These are phyloP conservation scores for Solea solea DNA, from an alignment of 2,113 vertebrate genomes.

Conservation along the genomic window DNA sequence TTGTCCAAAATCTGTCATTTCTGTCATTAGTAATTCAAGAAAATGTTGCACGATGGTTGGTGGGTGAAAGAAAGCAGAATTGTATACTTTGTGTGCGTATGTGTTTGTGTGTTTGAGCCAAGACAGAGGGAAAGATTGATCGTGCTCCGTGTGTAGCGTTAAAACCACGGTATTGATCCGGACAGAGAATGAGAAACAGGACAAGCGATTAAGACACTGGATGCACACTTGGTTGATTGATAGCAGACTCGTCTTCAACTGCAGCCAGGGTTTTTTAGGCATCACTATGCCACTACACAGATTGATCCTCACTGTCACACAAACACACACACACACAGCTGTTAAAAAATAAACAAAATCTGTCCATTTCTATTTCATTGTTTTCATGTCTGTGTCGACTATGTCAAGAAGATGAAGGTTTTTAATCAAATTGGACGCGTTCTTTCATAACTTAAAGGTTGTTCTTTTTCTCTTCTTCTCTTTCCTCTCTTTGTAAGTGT, in stretches of 20 bases:
- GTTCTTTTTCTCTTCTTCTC: no score
- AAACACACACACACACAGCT: neutral
- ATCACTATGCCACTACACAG: slow-evolving; percentile 12
- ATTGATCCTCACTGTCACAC: slow-evolving; percentile 39
- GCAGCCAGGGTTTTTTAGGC: neutral
- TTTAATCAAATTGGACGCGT: no score
- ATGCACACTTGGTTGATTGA: slow-evolving; percentile 26
- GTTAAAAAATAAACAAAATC: neutral
- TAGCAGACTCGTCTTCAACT: slow-evolving; percentile 31
- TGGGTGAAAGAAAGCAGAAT: neutral
- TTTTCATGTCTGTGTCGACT: neutral
- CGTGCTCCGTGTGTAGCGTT: slow-evolving; percentile 40
- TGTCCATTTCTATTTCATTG: neutral
- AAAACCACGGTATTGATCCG: slow-evolving; percentile 45
- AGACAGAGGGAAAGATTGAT: slow-evolving; percentile 30
- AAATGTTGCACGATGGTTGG: no score
- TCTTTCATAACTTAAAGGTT: no score
- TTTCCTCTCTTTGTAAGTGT: no score
- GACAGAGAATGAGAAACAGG: slow-evolving; percentile 25
- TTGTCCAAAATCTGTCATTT: no score
- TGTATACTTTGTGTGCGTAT: neutral
- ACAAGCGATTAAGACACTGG: slow-evolving; percentile 17
- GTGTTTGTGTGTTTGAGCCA: neutral
- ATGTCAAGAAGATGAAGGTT: no score
- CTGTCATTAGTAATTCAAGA: no score